Evolutionary conservation across 2,888 invertebrate species (phyloP).

Genomic region (Prenolepis imparis): DNA sequence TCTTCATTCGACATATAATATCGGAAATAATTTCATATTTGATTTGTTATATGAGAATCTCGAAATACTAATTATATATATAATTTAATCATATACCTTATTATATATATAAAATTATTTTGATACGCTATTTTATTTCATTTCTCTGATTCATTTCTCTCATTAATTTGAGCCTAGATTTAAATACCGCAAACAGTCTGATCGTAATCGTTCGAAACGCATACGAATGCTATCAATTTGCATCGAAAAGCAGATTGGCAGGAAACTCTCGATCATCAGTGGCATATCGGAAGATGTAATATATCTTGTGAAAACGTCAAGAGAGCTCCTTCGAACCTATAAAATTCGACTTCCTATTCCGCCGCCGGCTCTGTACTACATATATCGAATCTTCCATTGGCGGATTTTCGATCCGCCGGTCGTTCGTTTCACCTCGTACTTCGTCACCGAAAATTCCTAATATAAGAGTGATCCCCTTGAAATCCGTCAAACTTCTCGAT

Average conservation of each 20-base stretch:
- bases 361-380: slow-evolving; percentile 15
- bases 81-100: neutral
- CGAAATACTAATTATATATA: neutral
- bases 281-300: slow-evolving; percentile 41
- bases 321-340: slow-evolving; percentile 37
- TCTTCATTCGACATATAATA: neutral
- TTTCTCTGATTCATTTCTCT: neutral
- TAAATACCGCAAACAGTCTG: neutral
- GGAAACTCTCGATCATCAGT: slow-evolving; percentile 36
- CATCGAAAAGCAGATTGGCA: slow-evolving; percentile 27
- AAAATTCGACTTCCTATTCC: slow-evolving; percentile 56
- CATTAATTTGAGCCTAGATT: neutral
- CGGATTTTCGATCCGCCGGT: slow-evolving; percentile 28
- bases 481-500: slow-evolving; percentile 11
- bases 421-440: slow-evolving; percentile 29
- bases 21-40: neutral
- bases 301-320: slow-evolving; percentile 54
- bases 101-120: neutral
- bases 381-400: slow-evolving; percentile 23
- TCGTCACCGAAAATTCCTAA: slow-evolving; percentile 5
- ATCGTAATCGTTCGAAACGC: slow-evolving; percentile 19
- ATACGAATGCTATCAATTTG: slow-evolving; percentile 21
- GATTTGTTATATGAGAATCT: neutral
- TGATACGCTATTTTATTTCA: neutral
- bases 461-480: slow-evolving; percentile 34